Evolutionary conservation across 2,113 vertebrate species (phyloP), one percentile per base, ranked within the genome.

Genomic region (Ursus arctos): DNA sequence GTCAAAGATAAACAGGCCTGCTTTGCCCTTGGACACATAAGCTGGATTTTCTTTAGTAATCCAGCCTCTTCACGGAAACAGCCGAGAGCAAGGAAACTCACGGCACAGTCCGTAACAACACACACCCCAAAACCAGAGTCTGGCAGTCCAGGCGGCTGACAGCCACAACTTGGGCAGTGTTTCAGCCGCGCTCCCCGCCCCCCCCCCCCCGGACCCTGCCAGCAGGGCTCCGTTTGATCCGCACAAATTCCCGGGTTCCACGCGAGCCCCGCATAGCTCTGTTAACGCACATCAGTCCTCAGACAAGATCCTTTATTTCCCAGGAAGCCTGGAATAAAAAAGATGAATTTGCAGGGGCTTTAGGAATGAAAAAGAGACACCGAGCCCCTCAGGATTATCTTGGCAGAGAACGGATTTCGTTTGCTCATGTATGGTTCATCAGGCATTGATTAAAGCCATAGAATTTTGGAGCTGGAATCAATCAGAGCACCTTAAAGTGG

Each of bases 21-120:
- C 49, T 63, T 28, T 77, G 85, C 74, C 97, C 71, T 69, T 16
- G 36, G 49, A 85, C 89, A 69, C 67, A 5, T 16, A 43, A 76
- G 19, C 59, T 63, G 90, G 84, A 74, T 89, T 97, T 59, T 82
- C 85, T 80, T 84, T 80, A 51, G 74, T 86, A 93, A 97, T 83
- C 90, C 79, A n/a, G 47, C 82, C 28, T 92, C 57, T 87, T 49
- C 80, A n/a, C 6, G 3, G 36, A 91, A 90, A 95, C 91, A 95
- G 24, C 47, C 36, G 8, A 26, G 59, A 87, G 82, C 36, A 7
- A 90, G 87, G 77, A 65, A 84, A 88, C 43, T 51, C 9, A 12
- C 57, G 33, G 71, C 79, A 40, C 47, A 28, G 16, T 24, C 57
- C 36, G 9, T 16, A 49, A 47, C 16, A 24, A 31, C 47, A 6